Evolutionary conservation across 2,888 invertebrate species (phyloP).

Genomic region (Athalia rosae): DNA sequence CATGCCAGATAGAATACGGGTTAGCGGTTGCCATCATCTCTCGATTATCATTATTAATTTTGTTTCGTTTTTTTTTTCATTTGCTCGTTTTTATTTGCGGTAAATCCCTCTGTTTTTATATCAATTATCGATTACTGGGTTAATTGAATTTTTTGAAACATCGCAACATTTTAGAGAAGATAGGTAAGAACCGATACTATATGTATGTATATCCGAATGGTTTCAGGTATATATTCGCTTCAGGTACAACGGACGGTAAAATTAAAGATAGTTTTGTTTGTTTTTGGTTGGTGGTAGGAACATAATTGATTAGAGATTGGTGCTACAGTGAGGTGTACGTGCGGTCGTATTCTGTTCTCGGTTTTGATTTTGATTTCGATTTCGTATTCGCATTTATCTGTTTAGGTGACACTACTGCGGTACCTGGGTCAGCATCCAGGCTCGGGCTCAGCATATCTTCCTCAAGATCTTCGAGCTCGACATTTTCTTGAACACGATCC

Average conservation of each 20-base stretch:
- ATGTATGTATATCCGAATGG: conserved; percentile 21
- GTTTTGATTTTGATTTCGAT: neutral
- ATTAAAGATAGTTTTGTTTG: conserved; percentile 34
- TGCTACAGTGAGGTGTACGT: conserved; percentile 46
- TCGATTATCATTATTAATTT: conserved; percentile 9
- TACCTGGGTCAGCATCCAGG: conserved; percentile 65
- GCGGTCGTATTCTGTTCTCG: conserved; percentile 21
- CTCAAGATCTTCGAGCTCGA: conserved; percentile 55
- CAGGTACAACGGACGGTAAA: conserved; percentile 39
- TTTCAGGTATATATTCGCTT: conserved; percentile 34
- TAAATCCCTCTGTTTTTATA: neutral
- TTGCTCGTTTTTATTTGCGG: conserved; percentile 14
- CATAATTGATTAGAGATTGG: conserved; percentile 42
- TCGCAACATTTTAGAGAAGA: conserved; percentile 20
- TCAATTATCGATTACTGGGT: too few relatives aligned
- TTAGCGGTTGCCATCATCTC: conserved; percentile 41
- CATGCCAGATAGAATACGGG: conserved; percentile 47
- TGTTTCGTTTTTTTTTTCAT: conserved; percentile 5
- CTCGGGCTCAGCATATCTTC: conserved; percentile 56
- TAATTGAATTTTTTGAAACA: too few relatives aligned
- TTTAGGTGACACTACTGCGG: conserved; percentile 47
- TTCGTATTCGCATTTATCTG: conserved; percentile 28
- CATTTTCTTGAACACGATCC: conserved; percentile 45
- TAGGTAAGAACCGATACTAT: conserved; percentile 29
- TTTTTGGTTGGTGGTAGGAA: conserved; percentile 35